These are phyloP conservation scores for Myripristis murdjan DNA, from an alignment of 2,797 vertebrate species.

Conservation along the genomic window DNA sequence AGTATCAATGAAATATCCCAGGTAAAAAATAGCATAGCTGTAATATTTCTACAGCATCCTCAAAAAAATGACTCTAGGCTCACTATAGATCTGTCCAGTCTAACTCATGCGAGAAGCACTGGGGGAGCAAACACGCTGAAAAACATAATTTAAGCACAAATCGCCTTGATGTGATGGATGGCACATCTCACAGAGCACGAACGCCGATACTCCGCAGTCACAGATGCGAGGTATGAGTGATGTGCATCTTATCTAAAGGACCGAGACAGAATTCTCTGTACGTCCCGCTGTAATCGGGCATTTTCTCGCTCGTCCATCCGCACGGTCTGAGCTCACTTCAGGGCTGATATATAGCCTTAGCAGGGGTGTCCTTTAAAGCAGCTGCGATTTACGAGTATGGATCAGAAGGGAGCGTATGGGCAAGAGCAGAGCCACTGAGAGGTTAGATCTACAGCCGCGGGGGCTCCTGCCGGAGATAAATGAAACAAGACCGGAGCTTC, in stretches of 20 bases:
- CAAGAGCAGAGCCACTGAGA: conserved; percentile 45
- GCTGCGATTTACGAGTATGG: conserved; percentile 48
- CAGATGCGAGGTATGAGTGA: conserved; percentile 41
- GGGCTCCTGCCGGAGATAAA: conserved; percentile 40
- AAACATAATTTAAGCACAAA: conserved; percentile 27
- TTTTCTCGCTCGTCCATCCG: conserved; percentile 27
- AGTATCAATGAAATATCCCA: no score
- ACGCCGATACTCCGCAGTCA: conserved; percentile 22
- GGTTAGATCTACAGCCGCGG: conserved; percentile 45
- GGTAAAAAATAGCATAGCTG: no score
- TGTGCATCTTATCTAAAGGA: conserved; percentile 13
- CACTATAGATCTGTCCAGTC: no score
- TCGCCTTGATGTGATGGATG: conserved; percentile 44
- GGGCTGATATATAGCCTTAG: conserved; percentile 33
- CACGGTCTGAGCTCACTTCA: conserved; percentile 16
- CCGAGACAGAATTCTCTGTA: conserved; percentile 21
- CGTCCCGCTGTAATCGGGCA: conserved; percentile 30
- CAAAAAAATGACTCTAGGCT: no score
- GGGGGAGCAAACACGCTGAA: neutral
- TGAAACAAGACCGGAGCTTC: conserved; percentile 40
- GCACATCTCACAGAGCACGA: conserved; percentile 24
- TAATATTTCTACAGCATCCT: no score
- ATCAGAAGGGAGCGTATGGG: conserved; percentile 34
- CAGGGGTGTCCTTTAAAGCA: conserved; percentile 37
- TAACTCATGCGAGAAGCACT: neutral